Conservation (phyloP, 2,797 vertebrate species). For the Buphagus erythrorhynchus region DNA sequence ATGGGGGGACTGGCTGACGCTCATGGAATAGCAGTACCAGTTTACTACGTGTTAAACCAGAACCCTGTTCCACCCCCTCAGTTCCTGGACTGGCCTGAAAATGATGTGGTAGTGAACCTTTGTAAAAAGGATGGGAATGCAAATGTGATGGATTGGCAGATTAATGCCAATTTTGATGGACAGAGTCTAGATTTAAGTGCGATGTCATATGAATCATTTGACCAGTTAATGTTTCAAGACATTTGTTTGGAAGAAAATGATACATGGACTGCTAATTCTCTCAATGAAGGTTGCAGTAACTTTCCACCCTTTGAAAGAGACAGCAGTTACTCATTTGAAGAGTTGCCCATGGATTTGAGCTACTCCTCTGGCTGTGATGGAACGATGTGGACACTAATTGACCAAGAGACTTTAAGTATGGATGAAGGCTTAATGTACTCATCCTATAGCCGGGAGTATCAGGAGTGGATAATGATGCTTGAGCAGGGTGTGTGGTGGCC, state of each 20-base stretch:
- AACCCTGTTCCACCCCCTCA: constrained; percentile 50
- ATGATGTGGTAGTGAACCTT: constrained; percentile 85
- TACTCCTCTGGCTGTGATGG: constrained; percentile 72
- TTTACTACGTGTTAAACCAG: constrained; percentile 68
- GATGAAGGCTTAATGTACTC: constrained; percentile 81
- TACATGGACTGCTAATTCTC: constrained; percentile 78
- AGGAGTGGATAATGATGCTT: constrained; percentile 90
- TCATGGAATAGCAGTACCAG: constrained; percentile 30
- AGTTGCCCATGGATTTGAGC: constrained; percentile 81
- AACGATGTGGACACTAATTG: constrained; percentile 60
- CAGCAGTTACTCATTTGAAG: constrained; percentile 65
- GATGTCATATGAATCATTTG: constrained; percentile 64
- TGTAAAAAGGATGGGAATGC: constrained; percentile 85
- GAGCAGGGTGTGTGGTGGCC: constrained; percentile 96
- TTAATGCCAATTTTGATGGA: constrained; percentile 79
- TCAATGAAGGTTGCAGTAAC: constrained; percentile 76
- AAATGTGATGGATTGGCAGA: constrained; percentile 78
- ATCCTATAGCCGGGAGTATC: constrained; percentile 87
- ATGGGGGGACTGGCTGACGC: constrained; percentile 37
- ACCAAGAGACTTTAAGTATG: constrained; percentile 73
- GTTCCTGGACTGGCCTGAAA: constrained; percentile 70
- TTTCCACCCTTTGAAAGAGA: constrained; percentile 71
- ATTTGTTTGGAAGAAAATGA: constrained; percentile 83
- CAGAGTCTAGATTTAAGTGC: constrained; percentile 69
- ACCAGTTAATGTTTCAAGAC: constrained; percentile 83